These are phyloP conservation scores for Atherinomorus stipes DNA, from an alignment of 2,113 vertebrate species.

Conservation along the genomic window DNA sequence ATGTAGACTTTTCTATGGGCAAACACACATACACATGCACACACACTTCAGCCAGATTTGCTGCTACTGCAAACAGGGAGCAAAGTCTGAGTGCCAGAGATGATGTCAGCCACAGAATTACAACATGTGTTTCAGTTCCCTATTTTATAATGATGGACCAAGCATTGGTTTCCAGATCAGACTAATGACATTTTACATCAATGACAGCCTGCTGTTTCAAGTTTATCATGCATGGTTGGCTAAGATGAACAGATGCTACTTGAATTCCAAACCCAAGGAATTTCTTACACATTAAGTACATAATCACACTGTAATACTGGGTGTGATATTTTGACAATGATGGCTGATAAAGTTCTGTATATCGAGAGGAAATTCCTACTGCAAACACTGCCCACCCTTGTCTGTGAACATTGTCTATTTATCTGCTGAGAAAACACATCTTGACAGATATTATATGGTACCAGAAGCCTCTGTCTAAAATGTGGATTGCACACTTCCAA, in stretches of 20 bases:
- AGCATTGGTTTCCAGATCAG: constrained; percentile 31
- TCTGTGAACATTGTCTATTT: too few species aligned
- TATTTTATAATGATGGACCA: constrained; percentile 41
- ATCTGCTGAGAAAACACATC: too few species aligned
- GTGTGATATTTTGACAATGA: background rate
- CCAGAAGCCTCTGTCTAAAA: background rate
- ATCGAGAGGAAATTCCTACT: too few species aligned
- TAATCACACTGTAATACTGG: too few species aligned
- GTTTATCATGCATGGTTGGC: background rate
- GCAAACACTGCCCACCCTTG: too few species aligned
- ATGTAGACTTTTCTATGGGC: constrained; percentile 27
- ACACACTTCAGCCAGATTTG: constrained; percentile 5
- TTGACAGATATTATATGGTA: background rate
- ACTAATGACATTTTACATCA: constrained; percentile 4
- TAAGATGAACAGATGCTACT: too few species aligned
- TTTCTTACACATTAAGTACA: too few species aligned
- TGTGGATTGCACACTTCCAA: background rate
- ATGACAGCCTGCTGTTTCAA: background rate
- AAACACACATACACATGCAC: background rate
- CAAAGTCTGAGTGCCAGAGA: constrained; percentile 31
- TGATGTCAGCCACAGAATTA: constrained; percentile 54
- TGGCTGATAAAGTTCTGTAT: too few species aligned
- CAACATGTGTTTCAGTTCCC: constrained; percentile 64
- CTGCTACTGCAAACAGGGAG: constrained; percentile 21
- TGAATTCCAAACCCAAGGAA: too few species aligned